Evolutionary conservation across 1,140 invertebrate genomes (phyloP).

Genomic region (Aphidius ervi): DNA sequence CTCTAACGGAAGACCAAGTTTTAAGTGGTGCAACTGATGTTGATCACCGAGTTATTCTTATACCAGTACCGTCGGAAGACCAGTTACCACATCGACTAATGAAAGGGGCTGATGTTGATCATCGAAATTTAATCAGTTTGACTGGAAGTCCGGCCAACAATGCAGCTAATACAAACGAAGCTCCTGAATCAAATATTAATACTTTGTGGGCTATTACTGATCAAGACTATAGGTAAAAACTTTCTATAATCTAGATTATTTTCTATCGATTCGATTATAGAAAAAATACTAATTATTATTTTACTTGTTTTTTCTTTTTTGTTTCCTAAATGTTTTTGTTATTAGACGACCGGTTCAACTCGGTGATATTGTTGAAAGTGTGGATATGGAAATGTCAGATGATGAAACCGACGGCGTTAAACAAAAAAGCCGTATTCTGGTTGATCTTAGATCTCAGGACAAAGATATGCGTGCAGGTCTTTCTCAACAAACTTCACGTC

Average conservation of each 20-base stretch:
- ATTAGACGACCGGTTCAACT: constrained; percentile 49
- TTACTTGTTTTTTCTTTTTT: constrained; percentile 3
- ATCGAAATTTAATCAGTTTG: constrained; percentile 77
- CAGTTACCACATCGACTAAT: constrained; percentile 45
- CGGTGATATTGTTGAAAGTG: constrained; percentile 61
- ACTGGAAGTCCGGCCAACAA: constrained; percentile 65
- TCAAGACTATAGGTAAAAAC: constrained; percentile 46
- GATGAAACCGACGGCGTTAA: constrained; percentile 55
- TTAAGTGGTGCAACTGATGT: constrained; percentile 55
- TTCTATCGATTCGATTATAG: constrained; percentile 5
- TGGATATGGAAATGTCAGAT: constrained; percentile 72
- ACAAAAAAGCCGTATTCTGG: constrained; percentile 43
- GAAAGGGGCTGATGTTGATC: constrained; percentile 66
- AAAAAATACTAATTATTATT: constrained; percentile 12
- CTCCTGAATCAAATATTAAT: constrained; percentile 33
- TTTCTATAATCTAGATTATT: constrained; percentile 10
- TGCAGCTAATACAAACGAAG: constrained; percentile 36
- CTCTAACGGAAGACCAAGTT: constrained; percentile 45
- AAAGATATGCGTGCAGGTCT: constrained; percentile 39
- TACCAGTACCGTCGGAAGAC: constrained; percentile 42
- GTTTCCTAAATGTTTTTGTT: not conserved
- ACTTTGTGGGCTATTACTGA: constrained; percentile 44
- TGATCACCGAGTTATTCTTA: constrained; percentile 55
- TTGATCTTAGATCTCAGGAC: constrained; percentile 48
- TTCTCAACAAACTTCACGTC: constrained; percentile 18